Evolutionary conservation across 2,888 invertebrate species (phyloP).

Genomic region (Stenurella melanura): DNA sequence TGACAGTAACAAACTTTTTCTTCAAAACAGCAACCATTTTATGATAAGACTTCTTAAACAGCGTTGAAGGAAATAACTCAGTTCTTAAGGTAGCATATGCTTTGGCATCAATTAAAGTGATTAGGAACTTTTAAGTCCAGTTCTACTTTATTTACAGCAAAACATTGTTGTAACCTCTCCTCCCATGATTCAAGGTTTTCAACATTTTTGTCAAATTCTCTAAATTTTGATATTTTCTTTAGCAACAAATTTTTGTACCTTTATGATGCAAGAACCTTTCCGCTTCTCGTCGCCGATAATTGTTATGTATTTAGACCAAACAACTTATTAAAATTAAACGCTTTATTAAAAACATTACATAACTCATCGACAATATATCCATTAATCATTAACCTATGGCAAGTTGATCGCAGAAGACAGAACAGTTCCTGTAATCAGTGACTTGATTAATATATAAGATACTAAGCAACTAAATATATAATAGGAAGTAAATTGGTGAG

Average conservation of each 20-base stretch:
- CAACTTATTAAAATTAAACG: background rate
- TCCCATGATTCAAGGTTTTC: background rate
- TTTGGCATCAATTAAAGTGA: background rate
- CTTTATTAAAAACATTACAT: too few species aligned
- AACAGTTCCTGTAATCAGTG: too few species aligned
- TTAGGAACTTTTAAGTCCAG: background rate
- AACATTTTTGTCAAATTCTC: background rate
- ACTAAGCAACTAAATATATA: too few species aligned
- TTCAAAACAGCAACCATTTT: background rate
- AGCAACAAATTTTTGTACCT: background rate
- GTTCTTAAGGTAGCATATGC: background rate
- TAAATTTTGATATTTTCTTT: background rate
- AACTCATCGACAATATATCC: too few species aligned
- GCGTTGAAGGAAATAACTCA: background rate
- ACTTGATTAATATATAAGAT: too few species aligned
- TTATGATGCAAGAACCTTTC: background rate
- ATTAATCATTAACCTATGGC: too few species aligned
- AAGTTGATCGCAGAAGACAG: too few species aligned
- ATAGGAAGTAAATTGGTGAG: too few species aligned
- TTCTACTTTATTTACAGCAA: background rate
- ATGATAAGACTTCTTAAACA: background rate
- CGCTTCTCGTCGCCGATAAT: background rate
- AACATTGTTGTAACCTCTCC: background rate
- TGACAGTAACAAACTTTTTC: background rate
- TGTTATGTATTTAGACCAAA: background rate